Evolutionary conservation across 1,140 invertebrate genomes (phyloP).

Genomic region (Drosophila ironensis): DNA sequence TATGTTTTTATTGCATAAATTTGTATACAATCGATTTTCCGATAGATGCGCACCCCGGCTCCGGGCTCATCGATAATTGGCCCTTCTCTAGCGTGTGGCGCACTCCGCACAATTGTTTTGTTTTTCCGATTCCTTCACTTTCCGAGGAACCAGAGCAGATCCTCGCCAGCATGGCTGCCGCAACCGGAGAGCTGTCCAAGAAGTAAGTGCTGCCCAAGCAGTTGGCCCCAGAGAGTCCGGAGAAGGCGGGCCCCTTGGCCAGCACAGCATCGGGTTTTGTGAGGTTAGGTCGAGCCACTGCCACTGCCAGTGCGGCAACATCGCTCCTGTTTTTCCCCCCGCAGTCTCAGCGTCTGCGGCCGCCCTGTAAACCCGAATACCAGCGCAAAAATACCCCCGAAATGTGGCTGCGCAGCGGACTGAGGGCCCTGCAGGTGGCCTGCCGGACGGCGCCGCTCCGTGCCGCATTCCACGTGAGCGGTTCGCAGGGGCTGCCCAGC

Average conservation of each 20-base stretch:
- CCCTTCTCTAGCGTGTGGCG: conserved; percentile 36
- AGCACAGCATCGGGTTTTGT: conserved; percentile 4
- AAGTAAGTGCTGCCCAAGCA: conserved; percentile 68
- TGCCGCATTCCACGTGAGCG: conserved; percentile 45
- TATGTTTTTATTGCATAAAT: too few species aligned
- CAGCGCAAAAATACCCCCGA: not conserved
- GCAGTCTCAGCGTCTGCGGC: not conserved
- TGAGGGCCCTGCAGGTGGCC: conserved; percentile 15
- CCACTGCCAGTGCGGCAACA: conserved; percentile 10
- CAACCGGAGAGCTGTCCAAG: conserved; percentile 76
- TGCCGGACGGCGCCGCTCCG: not conserved
- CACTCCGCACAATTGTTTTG: conserved; percentile 27
- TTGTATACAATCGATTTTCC: too few species aligned
- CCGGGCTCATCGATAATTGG: too few species aligned
- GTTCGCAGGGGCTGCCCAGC: conserved; percentile 49
- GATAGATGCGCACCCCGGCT: too few species aligned
- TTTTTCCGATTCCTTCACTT: conserved; percentile 14
- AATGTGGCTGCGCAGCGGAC: conserved; percentile 33
- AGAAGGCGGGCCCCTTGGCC: not conserved
- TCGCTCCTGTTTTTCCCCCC: not conserved
- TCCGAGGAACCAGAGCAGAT: conserved; percentile 8
- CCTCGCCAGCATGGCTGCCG: conserved; percentile 57
- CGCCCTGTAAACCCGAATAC: not conserved
- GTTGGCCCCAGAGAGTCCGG: too few species aligned
- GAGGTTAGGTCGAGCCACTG: conserved; percentile 64